A percentile compares a stretch with the other conserved stretches of the same genome.
Conservation (phyloP, 2,888 invertebrate genomes). For the Azorinus chamasolen region DNA sequence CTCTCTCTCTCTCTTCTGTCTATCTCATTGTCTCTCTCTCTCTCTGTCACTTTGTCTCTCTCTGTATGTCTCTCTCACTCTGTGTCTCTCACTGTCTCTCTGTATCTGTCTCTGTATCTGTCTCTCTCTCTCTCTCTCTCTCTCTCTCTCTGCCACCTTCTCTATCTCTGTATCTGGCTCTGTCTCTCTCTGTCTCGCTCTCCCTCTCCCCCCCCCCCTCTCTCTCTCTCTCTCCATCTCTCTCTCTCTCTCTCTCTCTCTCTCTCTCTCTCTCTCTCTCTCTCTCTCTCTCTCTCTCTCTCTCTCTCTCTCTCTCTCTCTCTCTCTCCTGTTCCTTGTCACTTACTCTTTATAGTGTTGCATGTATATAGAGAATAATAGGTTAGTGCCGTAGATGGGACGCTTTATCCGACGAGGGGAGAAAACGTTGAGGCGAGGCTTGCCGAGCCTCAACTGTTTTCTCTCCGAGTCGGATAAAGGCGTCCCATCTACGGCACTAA, state of each 20-base stretch:
- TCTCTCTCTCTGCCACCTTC: slow-evolving; percentile 15
- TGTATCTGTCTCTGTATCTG: slow-evolving; percentile 6
- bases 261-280: slow-evolving; percentile 13
- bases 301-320: slow-evolving; percentile 11
- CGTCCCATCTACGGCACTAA: no score
- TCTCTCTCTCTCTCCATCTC: no score
- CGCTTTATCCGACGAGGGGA: no score
- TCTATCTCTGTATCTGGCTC: slow-evolving; percentile 14
- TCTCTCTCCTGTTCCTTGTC: slow-evolving; percentile 4
- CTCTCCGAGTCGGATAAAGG: no score
- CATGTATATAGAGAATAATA: no score
- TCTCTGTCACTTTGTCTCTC: no score
- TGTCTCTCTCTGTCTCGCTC: slow-evolving; percentile 6
- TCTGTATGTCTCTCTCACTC: slow-evolving; percentile 5
- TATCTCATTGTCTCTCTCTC: no score
- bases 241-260: slow-evolving; percentile 26
- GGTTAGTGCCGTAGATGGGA: no score
- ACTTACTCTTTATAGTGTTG: background rate
- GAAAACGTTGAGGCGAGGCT: no score
- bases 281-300: slow-evolving; percentile 13
- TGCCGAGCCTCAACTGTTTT: no score
- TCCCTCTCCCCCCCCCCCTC: slow-evolving; percentile 15
- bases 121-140: slow-evolving; percentile 24
- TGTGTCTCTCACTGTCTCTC: slow-evolving; percentile 10
- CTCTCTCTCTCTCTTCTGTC: no score